Conservation (phyloP, 2,113 vertebrate genomes). For the Bubalus kerabau region DNA sequence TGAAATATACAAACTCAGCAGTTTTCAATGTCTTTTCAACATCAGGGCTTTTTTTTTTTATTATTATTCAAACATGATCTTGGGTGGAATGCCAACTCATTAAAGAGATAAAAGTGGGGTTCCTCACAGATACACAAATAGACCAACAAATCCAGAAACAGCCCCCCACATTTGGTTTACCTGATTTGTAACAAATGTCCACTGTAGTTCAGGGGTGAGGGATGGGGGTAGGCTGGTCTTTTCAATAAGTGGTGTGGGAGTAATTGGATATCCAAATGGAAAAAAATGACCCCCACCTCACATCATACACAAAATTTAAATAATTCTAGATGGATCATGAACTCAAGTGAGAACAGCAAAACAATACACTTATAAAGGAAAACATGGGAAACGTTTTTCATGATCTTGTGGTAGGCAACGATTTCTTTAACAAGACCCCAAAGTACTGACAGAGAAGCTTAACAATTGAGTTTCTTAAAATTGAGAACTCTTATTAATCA, state of each 20-base stretch:
- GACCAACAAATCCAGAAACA: background rate
- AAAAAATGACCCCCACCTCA: background rate
- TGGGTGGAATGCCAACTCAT: background rate
- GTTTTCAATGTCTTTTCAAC: background rate
- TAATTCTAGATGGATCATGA: background rate
- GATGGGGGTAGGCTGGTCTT: background rate
- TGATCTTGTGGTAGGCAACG: background rate
- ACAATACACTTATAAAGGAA: background rate
- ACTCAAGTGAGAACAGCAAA: background rate
- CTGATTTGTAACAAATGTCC: background rate
- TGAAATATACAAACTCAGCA: background rate
- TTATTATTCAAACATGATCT: background rate
- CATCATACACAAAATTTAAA: background rate
- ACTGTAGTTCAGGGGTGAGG: background rate
- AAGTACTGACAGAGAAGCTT: background rate
- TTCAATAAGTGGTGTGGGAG: background rate
- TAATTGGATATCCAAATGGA: background rate
- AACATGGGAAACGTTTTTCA: background rate
- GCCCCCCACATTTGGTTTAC: background rate
- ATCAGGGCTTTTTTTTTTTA: background rate
- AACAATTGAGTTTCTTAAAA: background rate
- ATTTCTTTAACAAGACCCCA: background rate
- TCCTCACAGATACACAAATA: background rate
- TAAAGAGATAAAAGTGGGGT: background rate
- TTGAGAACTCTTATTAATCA: background rate